phyloP scores from a whole-genome alignment of 2,797 vertebrate species.

The Pogonophryne albipinna region DNA sequence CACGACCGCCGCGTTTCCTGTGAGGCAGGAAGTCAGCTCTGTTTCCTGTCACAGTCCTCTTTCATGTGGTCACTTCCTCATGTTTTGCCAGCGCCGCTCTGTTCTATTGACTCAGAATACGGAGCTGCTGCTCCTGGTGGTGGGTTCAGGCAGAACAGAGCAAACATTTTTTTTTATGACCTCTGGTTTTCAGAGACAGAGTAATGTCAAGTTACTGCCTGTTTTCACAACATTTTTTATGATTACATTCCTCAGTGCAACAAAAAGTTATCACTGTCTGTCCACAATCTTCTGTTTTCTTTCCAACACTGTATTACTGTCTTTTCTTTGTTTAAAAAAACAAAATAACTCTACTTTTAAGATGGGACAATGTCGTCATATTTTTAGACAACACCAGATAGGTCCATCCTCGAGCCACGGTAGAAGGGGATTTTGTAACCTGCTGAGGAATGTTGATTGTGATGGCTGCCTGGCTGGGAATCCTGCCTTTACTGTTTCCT shows the following conservation, averaged over 20 bases:
- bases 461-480: constrained; percentile 79
- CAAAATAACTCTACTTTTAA: constrained; percentile 18
- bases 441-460: constrained; percentile 85
- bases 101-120: constrained; percentile 65
- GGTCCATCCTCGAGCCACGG: constrained; percentile 39
- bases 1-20: constrained; percentile 82
- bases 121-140: constrained; percentile 50
- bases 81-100: constrained; percentile 77
- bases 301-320: neutral
- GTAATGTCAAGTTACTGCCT: neutral
- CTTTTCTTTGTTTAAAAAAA: constrained; percentile 1
- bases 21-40: constrained; percentile 84
- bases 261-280: neutral
- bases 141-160: constrained; percentile 28
- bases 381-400: constrained; percentile 62
- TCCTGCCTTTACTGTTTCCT: constrained; percentile 83
- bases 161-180: constrained; percentile 1
- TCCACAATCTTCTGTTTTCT: constrained; percentile 5
- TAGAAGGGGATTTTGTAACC: constrained; percentile 80
- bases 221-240: constrained; percentile 7
- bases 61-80: constrained; percentile 89
- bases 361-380: constrained; percentile 46
- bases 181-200: constrained; percentile 21
- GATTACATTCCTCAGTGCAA: constrained; percentile 1
- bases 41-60: constrained; percentile 85